phyloP scores from a whole-genome alignment of 2,113 vertebrate genomes.

The Indicator indicator region DNA sequence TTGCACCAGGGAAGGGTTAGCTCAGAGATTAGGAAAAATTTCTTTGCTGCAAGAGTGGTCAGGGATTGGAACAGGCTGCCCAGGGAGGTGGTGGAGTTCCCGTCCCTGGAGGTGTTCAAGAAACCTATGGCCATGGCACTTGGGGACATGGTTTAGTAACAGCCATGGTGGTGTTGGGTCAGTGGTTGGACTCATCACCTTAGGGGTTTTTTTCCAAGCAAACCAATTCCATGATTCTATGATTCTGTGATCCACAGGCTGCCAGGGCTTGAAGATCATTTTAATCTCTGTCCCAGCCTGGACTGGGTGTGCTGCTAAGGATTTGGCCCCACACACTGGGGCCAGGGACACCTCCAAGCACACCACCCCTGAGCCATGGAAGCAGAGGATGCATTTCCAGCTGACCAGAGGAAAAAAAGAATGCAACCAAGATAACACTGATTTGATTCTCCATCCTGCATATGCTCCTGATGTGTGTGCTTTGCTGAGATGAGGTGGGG shows the following conservation, averaged over 20 bases:
- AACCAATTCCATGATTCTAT: no score
- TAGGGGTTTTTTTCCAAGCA: no score
- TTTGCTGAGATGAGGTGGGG: not conserved
- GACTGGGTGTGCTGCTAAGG: not conserved
- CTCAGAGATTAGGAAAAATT: no score
- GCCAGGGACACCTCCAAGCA: not conserved
- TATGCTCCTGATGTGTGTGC: not conserved
- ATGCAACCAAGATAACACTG: not conserved
- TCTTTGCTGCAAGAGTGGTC: no score
- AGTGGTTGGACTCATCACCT: no score
- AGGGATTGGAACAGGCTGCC: no score
- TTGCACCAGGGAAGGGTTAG: no score
- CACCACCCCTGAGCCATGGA: rapidly evolving
- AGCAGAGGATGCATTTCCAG: not conserved
- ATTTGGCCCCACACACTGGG: not conserved
- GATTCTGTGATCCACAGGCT: not conserved
- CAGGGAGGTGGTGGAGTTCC: no score
- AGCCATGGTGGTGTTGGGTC: no score
- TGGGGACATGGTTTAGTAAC: no score
- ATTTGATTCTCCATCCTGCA: not conserved
- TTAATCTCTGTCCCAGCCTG: not conserved
- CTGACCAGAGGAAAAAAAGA: not conserved
- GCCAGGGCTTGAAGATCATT: not conserved
- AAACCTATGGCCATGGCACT: no score
- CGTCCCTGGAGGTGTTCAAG: no score